Evolutionary conservation across 2,888 invertebrate genomes (phyloP).

Genomic region (Smittia sp.): DNA sequence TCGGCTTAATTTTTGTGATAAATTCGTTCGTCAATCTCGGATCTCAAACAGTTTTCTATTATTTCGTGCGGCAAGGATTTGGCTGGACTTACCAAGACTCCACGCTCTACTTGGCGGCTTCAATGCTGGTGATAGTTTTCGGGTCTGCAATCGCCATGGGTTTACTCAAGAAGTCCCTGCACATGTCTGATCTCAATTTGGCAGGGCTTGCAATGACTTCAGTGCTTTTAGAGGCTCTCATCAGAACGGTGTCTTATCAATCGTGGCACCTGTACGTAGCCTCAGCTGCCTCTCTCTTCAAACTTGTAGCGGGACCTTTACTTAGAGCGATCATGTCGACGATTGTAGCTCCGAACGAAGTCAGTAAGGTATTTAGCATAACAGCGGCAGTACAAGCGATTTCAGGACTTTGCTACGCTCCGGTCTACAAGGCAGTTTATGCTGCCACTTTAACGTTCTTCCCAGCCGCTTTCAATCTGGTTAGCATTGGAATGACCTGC

Average conservation of each 20-base stretch:
- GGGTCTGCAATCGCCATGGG: constrained; percentile 41
- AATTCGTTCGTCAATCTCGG: too few relatives aligned
- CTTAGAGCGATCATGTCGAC: constrained; percentile 62
- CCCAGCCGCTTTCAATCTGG: constrained; percentile 61
- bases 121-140: constrained; percentile 45
- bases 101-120: constrained; percentile 46
- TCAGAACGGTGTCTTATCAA: constrained; percentile 49
- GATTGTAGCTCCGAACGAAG: constrained; percentile 59
- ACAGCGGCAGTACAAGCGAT: constrained; percentile 64
- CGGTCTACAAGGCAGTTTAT: constrained; percentile 65
- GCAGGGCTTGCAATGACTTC: constrained; percentile 42
- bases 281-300: constrained; percentile 46
- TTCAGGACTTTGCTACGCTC: constrained; percentile 60
- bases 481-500: constrained; percentile 51
- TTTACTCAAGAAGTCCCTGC: too few relatives aligned
- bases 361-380: constrained; percentile 68
- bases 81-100: constrained; percentile 51
- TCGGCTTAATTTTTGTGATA: constrained; percentile 50
- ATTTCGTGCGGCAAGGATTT: constrained; percentile 51
- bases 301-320: constrained; percentile 58
- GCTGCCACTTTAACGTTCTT: constrained; percentile 57
- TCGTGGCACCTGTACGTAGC: constrained; percentile 57
- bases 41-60: constrained; percentile 35
- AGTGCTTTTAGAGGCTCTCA: constrained; percentile 49
- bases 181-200: too few relatives aligned